Evolutionary conservation across 2,797 vertebrate species (phyloP).

Genomic region (Urosaurus nigricauda): DNA sequence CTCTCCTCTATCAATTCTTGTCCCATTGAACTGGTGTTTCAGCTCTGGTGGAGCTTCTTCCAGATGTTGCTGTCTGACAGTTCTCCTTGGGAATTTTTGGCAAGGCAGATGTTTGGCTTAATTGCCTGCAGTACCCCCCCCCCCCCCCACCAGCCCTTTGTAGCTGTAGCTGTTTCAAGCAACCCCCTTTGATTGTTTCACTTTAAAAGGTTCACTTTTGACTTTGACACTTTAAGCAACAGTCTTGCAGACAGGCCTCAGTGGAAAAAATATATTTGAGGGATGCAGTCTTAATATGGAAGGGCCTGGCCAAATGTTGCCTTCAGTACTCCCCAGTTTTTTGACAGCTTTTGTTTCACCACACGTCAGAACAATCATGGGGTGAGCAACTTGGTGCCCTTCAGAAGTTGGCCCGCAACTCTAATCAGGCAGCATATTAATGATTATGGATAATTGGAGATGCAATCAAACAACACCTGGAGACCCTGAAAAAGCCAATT

Average conservation of each 20-base stretch:
- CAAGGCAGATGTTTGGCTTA: slow-evolving; percentile 8
- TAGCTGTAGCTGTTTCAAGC: slow-evolving; percentile 25
- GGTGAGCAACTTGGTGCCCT: background rate
- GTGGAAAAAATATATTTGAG: background rate
- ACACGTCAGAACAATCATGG: background rate
- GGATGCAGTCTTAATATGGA: background rate
- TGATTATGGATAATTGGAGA: no score
- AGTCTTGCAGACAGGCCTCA: background rate
- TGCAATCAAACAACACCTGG: no score
- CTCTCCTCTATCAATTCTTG: background rate
- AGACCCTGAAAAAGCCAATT: no score
- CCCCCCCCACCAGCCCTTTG: background rate
- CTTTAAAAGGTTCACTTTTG: background rate
- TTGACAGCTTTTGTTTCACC: background rate
- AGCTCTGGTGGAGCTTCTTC: background rate
- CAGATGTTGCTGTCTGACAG: background rate
- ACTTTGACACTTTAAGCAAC: background rate
- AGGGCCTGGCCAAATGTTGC: background rate
- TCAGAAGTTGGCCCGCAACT: no score
- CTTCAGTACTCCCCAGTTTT: background rate
- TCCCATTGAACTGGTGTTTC: background rate
- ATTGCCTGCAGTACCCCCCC: background rate
- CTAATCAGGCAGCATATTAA: no score
- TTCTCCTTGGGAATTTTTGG: background rate
- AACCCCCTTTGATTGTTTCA: background rate